Evolutionary conservation across 2,113 vertebrate genomes (phyloP).

Genomic region (Pedionomus torquatus): DNA sequence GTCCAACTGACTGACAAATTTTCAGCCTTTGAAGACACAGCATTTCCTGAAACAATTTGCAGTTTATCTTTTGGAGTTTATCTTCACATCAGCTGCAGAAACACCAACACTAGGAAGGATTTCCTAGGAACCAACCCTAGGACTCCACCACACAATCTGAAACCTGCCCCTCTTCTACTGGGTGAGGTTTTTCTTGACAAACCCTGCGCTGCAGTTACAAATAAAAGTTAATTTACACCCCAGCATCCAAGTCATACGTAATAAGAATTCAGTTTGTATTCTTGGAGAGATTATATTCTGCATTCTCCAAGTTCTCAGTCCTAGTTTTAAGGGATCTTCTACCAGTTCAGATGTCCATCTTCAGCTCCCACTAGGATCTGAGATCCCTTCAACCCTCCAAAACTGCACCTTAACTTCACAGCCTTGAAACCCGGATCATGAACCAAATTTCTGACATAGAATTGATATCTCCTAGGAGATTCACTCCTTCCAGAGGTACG

Average conservation of each 20-base stretch:
- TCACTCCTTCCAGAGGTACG: neutral
- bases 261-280: neutral
- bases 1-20: neutral
- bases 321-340: neutral
- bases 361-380: neutral
- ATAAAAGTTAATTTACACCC: neutral
- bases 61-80: neutral
- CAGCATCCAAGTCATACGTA: fast-evolving
- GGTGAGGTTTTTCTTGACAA: neutral
- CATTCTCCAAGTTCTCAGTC: neutral
- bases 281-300: neutral
- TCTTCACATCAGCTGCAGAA: neutral
- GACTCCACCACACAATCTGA: neutral
- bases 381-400: neutral
- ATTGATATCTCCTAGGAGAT: neutral
- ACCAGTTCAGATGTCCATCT: neutral
- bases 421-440: neutral
- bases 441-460: neutral
- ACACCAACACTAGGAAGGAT: neutral
- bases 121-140: no score
- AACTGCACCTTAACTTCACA: neutral
- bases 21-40: neutral
- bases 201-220: neutral
- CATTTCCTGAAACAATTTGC: neutral
- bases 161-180: neutral